These are phyloP conservation scores for Mustelus asterias DNA, from an alignment of 2,113 vertebrate species.

Conservation along the genomic window DNA sequence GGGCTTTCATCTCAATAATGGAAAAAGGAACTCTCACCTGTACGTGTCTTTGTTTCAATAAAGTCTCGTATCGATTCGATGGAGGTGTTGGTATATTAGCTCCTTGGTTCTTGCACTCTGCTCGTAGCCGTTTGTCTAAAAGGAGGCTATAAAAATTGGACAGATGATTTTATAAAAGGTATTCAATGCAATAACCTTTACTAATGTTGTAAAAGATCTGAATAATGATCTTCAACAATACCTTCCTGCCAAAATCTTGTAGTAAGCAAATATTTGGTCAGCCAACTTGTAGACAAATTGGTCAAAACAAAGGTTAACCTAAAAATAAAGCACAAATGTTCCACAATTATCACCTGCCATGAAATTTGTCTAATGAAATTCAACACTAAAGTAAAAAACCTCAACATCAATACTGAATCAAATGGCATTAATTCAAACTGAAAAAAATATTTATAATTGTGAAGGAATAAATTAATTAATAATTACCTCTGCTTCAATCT, in stretches of 20 bases:
- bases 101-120: slow-evolving; percentile 78
- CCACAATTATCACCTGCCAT: background rate
- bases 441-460: background rate
- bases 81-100: slow-evolving; percentile 66
- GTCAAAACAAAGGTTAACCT: slow-evolving; percentile 84
- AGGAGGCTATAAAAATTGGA: slow-evolving; percentile 59
- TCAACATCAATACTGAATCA: background rate
- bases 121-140: slow-evolving; percentile 73
- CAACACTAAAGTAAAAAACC: background rate
- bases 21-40: slow-evolving; percentile 59
- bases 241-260: slow-evolving; percentile 80
- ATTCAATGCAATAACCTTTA: background rate
- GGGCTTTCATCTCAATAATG: background rate
- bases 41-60: slow-evolving; percentile 79
- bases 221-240: slow-evolving; percentile 42
- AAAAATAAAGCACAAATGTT: background rate
- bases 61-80: slow-evolving; percentile 74
- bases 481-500: slow-evolving; percentile 81
- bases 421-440: too few relatives aligned
- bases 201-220: background rate
- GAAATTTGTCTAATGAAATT: background rate
- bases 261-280: slow-evolving; percentile 82
- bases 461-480: slow-evolving; percentile 33
- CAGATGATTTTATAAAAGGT: background rate
- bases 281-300: slow-evolving; percentile 85